These are phyloP conservation scores for Frieseomelitta varia DNA, from an alignment of 1,140 invertebrate species.

Conservation along the genomic window DNA sequence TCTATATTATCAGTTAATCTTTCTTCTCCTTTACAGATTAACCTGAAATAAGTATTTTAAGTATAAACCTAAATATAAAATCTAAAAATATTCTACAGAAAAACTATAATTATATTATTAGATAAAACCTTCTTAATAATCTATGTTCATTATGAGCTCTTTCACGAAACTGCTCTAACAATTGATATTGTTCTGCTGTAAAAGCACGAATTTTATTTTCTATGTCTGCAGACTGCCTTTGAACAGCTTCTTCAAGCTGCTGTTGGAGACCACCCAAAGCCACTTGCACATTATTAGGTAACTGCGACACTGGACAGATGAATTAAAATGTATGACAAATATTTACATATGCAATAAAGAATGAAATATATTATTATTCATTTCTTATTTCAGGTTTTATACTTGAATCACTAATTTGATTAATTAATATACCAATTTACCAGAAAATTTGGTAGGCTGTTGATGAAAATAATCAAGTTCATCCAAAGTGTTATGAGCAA, in stretches of 20 bases:
- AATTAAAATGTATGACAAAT: constrained; percentile 28
- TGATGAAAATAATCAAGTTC: constrained; percentile 70
- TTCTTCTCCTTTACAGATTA: constrained; percentile 70
- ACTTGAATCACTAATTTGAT: neutral
- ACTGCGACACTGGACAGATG: constrained; percentile 70
- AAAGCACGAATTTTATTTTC: constrained; percentile 82
- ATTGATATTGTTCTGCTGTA: constrained; percentile 81
- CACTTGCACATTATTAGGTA: constrained; percentile 72
- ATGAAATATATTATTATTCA: neutral
- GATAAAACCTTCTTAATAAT: constrained; percentile 76
- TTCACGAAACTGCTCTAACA: constrained; percentile 81
- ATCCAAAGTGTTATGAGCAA: constrained; percentile 71
- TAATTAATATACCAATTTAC: constrained; percentile 61
- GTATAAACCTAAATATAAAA: neutral
- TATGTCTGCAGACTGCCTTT: constrained; percentile 77
- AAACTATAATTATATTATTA: constrained; percentile 1
- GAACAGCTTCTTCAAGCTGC: constrained; percentile 80
- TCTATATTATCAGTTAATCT: constrained; percentile 65
- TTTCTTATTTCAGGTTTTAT: neutral
- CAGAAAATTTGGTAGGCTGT: constrained; percentile 75
- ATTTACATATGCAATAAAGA: neutral
- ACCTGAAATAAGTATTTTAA: constrained; percentile 43
- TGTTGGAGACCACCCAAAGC: constrained; percentile 80
- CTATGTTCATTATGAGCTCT: constrained; percentile 81
- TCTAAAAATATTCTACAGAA: neutral